phyloP scores from a whole-genome alignment of 2,888 invertebrate genomes.

The Rhopalosiphum nymphaeae region DNA sequence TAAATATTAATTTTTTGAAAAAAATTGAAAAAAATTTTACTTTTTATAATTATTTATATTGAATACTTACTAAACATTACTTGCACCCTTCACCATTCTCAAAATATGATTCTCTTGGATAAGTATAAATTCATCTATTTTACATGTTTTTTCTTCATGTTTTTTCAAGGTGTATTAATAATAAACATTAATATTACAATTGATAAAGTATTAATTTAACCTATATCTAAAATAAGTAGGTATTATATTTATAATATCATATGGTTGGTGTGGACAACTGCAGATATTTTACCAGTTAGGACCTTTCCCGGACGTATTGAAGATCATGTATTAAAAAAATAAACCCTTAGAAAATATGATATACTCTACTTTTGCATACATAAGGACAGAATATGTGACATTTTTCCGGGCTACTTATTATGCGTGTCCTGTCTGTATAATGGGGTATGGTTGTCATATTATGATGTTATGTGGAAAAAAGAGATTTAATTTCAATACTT shows the following conservation, averaged over 20 bases:
- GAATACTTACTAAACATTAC: not conserved
- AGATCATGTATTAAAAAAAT: constrained; percentile 35
- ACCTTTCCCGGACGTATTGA: not conserved
- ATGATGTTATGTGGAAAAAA: constrained; percentile 20
- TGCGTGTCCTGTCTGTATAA: not conserved
- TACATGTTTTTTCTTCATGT: not conserved
- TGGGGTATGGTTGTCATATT: constrained; percentile 18
- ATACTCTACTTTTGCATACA: constrained; percentile 3
- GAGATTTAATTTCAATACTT: constrained; percentile 46
- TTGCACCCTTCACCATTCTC: not conserved
- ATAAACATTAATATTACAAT: not conserved
- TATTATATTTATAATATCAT: not conserved
- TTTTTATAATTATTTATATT: not conserved
- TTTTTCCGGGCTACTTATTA: constrained; percentile 41
- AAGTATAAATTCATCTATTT: not conserved
- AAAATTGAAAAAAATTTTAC: not conserved
- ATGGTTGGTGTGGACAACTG: not conserved
- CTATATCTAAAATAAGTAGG: not conserved
- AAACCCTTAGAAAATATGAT: constrained; percentile 46
- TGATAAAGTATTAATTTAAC: not conserved
- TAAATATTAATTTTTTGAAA: not conserved
- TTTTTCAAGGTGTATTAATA: not conserved
- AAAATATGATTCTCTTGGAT: not conserved
- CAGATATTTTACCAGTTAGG: not conserved
- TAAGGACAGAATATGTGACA: constrained; percentile 5